phyloP scores from a whole-genome alignment of 2,888 invertebrate species.

The Drosophila mimetica region DNA sequence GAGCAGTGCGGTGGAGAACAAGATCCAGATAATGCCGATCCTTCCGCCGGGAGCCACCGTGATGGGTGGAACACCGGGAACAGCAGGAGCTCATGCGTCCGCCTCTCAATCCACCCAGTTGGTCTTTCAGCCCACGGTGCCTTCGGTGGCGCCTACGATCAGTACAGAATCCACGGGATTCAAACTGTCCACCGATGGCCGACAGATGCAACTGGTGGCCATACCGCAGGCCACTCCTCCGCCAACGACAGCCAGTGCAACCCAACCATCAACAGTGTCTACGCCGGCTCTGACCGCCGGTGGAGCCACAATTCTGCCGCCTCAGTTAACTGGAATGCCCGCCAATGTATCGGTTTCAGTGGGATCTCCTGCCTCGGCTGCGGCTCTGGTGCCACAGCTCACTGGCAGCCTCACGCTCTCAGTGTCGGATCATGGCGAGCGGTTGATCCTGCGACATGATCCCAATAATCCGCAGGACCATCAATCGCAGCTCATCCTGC shows the following conservation, averaged over 20 bases:
- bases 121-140: constrained; percentile 59
- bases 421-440: constrained; percentile 88
- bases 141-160: constrained; percentile 44
- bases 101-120: constrained; percentile 53
- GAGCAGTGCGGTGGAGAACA: constrained; percentile 84
- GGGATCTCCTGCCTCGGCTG: constrained; percentile 81
- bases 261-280: constrained; percentile 42
- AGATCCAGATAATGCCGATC: constrained; percentile 85
- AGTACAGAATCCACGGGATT: constrained; percentile 59
- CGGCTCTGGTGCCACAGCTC: constrained; percentile 85
- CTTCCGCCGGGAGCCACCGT: constrained; percentile 75
- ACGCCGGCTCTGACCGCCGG: constrained; percentile 51
- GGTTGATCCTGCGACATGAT: constrained; percentile 88
- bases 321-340: constrained; percentile 73
- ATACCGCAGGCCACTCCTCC: constrained; percentile 68
- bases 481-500: constrained; percentile 84
- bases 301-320: constrained; percentile 65
- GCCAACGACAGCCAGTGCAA: constrained; percentile 34
- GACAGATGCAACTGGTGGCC: constrained; percentile 79
- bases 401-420: constrained; percentile 88
- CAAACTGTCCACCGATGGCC: constrained; percentile 70
- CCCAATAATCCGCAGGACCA: constrained; percentile 86
- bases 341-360: constrained; percentile 80
- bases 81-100: constrained; percentile 37
- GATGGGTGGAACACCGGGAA: constrained; percentile 63